Percentiles rank a stretch among this genome's conserved stretches.
phyloP scores from a whole-genome alignment of 2,888 invertebrate species.

The Hypselothyrea guttata region DNA sequence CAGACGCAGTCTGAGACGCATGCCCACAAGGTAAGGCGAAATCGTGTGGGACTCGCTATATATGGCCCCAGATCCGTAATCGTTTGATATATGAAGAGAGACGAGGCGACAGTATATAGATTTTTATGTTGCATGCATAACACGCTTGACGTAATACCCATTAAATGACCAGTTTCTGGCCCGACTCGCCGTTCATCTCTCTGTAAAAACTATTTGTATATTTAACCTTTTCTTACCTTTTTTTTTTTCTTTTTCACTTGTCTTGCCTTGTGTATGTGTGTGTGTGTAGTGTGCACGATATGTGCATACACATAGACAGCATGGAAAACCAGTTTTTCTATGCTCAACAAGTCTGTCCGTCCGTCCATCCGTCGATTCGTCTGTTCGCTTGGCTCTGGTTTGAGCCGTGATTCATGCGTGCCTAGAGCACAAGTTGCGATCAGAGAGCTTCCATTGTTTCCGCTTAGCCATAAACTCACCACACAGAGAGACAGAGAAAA shows the following conservation, averaged over 20 bases:
- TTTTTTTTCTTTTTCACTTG: conserved; percentile 12
- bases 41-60: conserved; percentile 14
- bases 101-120: conserved; percentile 3
- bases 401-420: conserved; percentile 70
- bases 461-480: conserved; percentile 55
- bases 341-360: conserved; percentile 31
- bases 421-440: conserved; percentile 35
- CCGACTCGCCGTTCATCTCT: conserved; percentile 24
- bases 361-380: conserved; percentile 7
- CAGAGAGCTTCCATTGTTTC: conserved; percentile 51
- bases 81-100: conserved; percentile 41
- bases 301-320: conserved; percentile 32
- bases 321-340: conserved; percentile 66
- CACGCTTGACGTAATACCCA: conserved; percentile 56
- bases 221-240: conserved; percentile 64
- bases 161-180: conserved; percentile 42
- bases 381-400: conserved; percentile 25
- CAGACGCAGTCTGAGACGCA: conserved; percentile 90
- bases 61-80: conserved; percentile 38
- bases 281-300: conserved; percentile 34
- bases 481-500: background rate
- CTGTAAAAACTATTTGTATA: conserved; percentile 54
- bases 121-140: conserved; percentile 20
- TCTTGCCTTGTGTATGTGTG: too few relatives aligned
- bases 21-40: conserved; percentile 88